Percentiles rank a stretch among this genome's conserved stretches.
phyloP scores from a whole-genome alignment of 2,797 vertebrate genomes.

The Rhabdomys pumilio region DNA sequence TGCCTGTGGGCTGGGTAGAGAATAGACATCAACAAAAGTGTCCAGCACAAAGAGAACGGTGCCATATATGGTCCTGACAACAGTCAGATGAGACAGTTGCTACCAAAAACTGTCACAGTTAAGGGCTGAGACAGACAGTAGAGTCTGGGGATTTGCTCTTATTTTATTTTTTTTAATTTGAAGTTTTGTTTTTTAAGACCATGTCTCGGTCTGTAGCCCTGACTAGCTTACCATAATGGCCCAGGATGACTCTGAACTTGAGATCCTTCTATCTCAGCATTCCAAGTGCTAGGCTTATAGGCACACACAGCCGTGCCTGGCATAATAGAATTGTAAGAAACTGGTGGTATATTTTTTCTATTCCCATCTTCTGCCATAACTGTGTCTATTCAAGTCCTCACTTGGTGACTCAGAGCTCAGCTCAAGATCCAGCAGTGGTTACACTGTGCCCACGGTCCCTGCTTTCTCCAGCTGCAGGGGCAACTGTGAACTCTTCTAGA shows the following conservation, averaged over 20 bases:
- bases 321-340: background rate
- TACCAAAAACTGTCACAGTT: background rate
- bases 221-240: background rate
- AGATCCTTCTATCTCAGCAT: background rate
- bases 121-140: background rate
- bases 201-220: background rate
- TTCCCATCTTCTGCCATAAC: background rate
- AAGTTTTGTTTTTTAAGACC: background rate
- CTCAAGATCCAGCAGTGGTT: no score
- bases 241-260: background rate
- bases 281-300: background rate
- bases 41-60: background rate
- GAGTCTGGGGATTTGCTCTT: background rate
- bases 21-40: background rate
- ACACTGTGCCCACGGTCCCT: background rate
- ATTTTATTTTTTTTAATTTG: background rate
- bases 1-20: background rate
- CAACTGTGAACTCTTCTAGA: background rate
- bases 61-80: background rate
- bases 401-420: fast-evolving
- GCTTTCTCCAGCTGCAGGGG: background rate
- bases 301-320: background rate
- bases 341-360: background rate
- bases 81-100: background rate
- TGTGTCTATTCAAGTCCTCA: background rate